Percentiles rank a stretch among this genome's conserved stretches.
Conservation (phyloP, 1,140 invertebrate species). For the Drosophila sp. region DNA sequence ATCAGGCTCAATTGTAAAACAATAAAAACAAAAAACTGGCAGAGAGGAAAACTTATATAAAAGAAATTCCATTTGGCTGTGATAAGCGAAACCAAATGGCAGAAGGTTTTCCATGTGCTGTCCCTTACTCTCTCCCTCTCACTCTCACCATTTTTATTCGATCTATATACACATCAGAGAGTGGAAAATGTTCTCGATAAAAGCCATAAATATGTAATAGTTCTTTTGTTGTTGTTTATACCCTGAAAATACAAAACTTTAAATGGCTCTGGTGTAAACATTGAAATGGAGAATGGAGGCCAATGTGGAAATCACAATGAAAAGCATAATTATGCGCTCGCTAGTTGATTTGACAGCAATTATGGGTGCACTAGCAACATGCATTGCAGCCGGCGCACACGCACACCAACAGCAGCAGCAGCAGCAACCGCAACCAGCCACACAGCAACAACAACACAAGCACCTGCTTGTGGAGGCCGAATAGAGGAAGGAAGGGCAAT, state of each 20-base stretch:
- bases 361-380: background rate
- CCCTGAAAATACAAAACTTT: constrained; percentile 24
- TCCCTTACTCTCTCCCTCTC: background rate
- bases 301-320: constrained; percentile 26
- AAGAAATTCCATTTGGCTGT: constrained; percentile 31
- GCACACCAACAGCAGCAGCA: background rate
- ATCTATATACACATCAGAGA: constrained; percentile 58
- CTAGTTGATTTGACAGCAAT: constrained; percentile 65
- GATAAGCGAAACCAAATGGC: constrained; percentile 43
- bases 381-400: constrained; percentile 1
- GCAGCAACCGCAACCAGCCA: background rate
- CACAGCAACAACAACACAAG: background rate
- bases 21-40: constrained; percentile 48
- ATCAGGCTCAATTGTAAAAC: constrained; percentile 65
- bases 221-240: constrained; percentile 40
- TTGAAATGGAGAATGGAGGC: background rate
- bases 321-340: constrained; percentile 63
- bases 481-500: background rate
- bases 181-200: constrained; percentile 43
- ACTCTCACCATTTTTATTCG: background rate
- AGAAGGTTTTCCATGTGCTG: constrained; percentile 9
- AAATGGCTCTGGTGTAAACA: background rate
- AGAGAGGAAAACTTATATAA: background rate
- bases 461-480: background rate
- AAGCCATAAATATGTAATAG: constrained; percentile 56